Evolutionary conservation across 2,797 vertebrate genomes (phyloP), one percentile per base, ranked within the genome.

Genomic region (Spea hammondii): DNA sequence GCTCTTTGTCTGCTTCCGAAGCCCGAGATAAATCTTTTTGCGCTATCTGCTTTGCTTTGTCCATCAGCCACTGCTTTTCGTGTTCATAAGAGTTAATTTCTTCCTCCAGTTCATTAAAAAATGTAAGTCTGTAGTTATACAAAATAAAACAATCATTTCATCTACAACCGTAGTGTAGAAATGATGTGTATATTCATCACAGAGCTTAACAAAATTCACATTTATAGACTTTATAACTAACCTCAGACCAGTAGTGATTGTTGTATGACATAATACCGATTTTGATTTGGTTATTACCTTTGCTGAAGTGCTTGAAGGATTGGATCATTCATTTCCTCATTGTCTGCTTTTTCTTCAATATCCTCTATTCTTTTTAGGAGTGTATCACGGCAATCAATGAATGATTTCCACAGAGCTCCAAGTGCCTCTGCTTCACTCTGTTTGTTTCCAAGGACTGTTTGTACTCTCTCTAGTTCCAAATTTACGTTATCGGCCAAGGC

Each of bases 91-190:
- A 95, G 88, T 93, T 93, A 8, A 99, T 13, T 84, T 99, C 96
- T 82, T 98, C 95, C 86, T 98, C 95, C 85, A 99, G 86, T 83
- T 98, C 96, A 88, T 94, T 93, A 77, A 98, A 96, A 83, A 92
- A 88, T 83, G 94, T 94, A 80, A 98, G 87, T 85, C 97, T 99
- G 86, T 1, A 84, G 87, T 81, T 9, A 73, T 73, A 13, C 46
- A n/a, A 8, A 17, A 54, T 47, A 57, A 12, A 51, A 65, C 45
- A 55, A 62, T 17, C 10, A 62, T 62, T 57, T 1, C 11, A 10
- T 6, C 9, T 62, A 62, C 6, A 5, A 17, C 7, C 8, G n/a
- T 17, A 12, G n/a, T 59, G n/a, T 59, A 13, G 12, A 4, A 59
- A 13, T 59, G 3, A 12, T 59, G 55, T 59, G 12, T 59, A 32